Percentiles rank a stretch among this genome's conserved stretches.
phyloP scores from a whole-genome alignment of 1,140 invertebrate genomes.

The Bombus picipes region DNA sequence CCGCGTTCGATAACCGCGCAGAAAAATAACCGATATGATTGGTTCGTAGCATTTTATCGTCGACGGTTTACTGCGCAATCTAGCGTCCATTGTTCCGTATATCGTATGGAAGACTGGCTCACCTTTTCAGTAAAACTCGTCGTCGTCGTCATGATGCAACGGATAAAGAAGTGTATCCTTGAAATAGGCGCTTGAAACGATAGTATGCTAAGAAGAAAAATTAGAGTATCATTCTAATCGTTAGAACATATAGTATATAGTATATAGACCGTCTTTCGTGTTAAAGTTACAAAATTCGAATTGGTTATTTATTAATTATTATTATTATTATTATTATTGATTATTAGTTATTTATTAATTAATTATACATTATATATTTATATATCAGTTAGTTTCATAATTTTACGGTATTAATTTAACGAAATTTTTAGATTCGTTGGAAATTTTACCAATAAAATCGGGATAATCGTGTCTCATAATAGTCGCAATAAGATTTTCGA shows the following conservation, averaged over 20 bases:
- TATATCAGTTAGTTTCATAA: too few species aligned
- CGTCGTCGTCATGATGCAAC: background rate
- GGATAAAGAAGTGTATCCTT: constrained; percentile 25
- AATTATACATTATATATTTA: too few species aligned
- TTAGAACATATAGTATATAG: too few species aligned
- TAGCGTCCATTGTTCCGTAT: background rate
- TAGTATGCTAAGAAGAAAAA: background rate
- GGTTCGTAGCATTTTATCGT: background rate
- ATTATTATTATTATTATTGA: too few species aligned
- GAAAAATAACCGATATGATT: background rate
- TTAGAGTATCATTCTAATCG: background rate
- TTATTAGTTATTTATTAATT: too few species aligned
- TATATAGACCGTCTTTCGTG: background rate
- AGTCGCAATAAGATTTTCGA: background rate
- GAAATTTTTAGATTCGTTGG: background rate
- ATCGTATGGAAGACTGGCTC: constrained; percentile 29
- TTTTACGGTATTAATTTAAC: too few species aligned
- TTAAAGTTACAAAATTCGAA: background rate
- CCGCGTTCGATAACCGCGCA: background rate
- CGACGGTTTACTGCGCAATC: background rate
- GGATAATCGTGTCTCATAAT: background rate
- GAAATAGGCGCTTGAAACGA: constrained; percentile 7
- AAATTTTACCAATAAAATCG: background rate
- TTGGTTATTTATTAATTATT: too few species aligned
- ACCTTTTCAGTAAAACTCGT: constrained; percentile 15